phyloP scores from a whole-genome alignment of 2,888 invertebrate genomes.

The Conus canariensis region DNA sequence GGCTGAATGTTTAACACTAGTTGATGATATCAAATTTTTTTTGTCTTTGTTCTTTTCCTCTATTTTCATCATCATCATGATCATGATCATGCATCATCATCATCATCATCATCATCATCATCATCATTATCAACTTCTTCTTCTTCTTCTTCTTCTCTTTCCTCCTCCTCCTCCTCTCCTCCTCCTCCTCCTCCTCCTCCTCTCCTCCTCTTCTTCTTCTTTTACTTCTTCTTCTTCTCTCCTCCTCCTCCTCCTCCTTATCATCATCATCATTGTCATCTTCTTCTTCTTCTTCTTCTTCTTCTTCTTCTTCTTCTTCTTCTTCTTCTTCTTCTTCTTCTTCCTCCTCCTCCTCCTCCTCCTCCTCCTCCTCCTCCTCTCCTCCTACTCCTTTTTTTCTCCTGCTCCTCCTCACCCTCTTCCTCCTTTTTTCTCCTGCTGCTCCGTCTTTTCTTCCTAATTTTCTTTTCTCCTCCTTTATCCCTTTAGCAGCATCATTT shows the following conservation, averaged over 20 bases:
- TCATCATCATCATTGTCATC: conserved; percentile 8
- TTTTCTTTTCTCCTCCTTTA: too few species aligned
- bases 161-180: neutral
- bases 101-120: neutral
- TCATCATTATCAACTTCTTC: neutral
- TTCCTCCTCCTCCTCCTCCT: neutral
- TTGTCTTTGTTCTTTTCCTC: too few species aligned
- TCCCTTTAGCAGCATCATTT: too few species aligned
- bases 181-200: neutral
- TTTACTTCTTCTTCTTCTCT: too few species aligned
- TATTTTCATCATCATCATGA: neutral
- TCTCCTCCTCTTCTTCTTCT: neutral
- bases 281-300: neutral
- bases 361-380: too few species aligned
- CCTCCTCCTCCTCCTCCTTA: neutral
- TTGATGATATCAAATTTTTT: too few species aligned
- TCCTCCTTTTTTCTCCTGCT: too few species aligned
- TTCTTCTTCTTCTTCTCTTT: neutral
- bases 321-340: neutral
- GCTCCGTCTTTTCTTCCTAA: too few species aligned
- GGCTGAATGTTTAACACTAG: too few species aligned
- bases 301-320: neutral
- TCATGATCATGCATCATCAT: neutral
- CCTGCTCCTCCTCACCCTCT: too few species aligned
- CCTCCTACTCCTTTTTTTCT: too few species aligned